These are phyloP conservation scores for Patagioenas fasciata DNA, from an alignment of 2,113 vertebrate genomes.

Conservation along the genomic window DNA sequence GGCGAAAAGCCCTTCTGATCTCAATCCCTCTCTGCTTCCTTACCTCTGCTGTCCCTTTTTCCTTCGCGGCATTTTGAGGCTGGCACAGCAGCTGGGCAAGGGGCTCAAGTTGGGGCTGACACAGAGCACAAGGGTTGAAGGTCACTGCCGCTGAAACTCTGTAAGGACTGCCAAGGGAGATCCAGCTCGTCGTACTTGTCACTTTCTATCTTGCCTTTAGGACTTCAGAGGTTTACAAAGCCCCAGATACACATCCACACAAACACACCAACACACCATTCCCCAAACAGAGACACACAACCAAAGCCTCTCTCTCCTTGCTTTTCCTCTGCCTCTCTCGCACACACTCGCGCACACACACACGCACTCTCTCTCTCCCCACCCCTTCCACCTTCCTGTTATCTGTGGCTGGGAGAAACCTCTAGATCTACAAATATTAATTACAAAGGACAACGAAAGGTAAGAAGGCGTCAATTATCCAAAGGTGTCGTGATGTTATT, in stretches of 20 bases:
- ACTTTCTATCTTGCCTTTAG: slow-evolving; percentile 12
- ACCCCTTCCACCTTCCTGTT: slow-evolving; percentile 66
- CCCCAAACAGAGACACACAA: slow-evolving; percentile 30
- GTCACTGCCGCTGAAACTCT: slow-evolving; percentile 55
- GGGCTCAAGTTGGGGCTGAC: slow-evolving; percentile 24
- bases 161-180: slow-evolving; percentile 45
- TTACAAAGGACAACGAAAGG: slow-evolving; percentile 76
- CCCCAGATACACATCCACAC: slow-evolving; percentile 48
- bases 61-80: background rate
- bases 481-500: slow-evolving; percentile 72
- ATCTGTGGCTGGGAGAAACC: slow-evolving; percentile 72
- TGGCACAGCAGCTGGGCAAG: slow-evolving; percentile 68
- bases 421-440: slow-evolving; percentile 78
- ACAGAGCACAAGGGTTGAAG: slow-evolving; percentile 42
- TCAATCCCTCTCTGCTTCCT: slow-evolving; percentile 47
- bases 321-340: background rate
- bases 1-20: slow-evolving; percentile 63
- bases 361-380: slow-evolving; percentile 30
- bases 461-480: slow-evolving; percentile 79
- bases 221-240: slow-evolving; percentile 59
- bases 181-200: slow-evolving; percentile 28
- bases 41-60: slow-evolving; percentile 18
- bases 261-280: slow-evolving; percentile 18
- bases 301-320: slow-evolving; percentile 41
- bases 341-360: slow-evolving; percentile 29